Evolutionary conservation across 2,888 invertebrate species (phyloP).

Genomic region (Rotaria macrura): DNA sequence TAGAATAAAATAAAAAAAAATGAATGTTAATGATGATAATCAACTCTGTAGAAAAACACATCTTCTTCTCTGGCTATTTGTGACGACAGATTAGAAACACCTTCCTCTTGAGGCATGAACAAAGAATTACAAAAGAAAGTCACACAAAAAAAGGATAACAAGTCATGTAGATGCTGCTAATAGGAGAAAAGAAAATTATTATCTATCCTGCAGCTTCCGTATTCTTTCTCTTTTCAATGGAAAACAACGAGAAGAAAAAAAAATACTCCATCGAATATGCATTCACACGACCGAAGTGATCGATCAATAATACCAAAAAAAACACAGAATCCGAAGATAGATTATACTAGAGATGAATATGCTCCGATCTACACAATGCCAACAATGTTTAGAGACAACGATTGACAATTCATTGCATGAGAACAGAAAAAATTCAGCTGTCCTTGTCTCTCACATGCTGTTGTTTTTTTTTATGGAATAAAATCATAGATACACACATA

Average conservation of each 20-base stretch:
- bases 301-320: background rate
- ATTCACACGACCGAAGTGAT: background rate
- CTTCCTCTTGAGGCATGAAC: background rate
- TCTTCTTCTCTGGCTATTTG: background rate
- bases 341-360: background rate
- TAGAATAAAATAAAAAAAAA: background rate
- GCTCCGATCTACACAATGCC: background rate
- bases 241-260: background rate
- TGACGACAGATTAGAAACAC: background rate
- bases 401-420: background rate
- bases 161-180: background rate
- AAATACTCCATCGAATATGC: background rate
- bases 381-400: background rate
- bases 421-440: background rate
- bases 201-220: background rate
- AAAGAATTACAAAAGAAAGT: background rate
- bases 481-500: background rate
- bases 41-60: background rate
- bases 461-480: background rate
- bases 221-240: background rate
- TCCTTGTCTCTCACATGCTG: background rate
- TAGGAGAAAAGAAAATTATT: background rate
- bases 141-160: background rate
- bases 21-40: background rate
- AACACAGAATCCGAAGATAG: background rate